Base-by-base conservation (phyloP, 2,888 invertebrate species). In the Trachelus troglodyta region DNA sequence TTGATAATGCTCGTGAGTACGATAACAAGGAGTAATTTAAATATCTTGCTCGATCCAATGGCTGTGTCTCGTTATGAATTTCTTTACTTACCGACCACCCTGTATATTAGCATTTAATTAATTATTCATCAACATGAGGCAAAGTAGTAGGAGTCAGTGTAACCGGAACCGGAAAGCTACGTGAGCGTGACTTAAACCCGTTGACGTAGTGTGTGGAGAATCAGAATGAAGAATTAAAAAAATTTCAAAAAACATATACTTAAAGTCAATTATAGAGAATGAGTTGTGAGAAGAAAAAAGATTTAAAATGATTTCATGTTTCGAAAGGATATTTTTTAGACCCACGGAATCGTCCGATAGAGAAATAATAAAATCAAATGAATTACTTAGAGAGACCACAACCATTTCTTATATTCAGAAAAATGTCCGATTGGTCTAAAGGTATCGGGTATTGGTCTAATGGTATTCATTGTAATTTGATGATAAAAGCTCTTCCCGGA, bases 101-200 rank as follows among this genome's bases (percentile, higher is more conserved):
- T 74, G 30, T 40, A 34, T 34, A 71, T 71, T 71, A 71, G 71
- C 71, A 71, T 71, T 34, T 34, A 71, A 71, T 71, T 71, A 33
- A 34, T 71, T 33, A 71, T 71, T 71, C 71, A 34, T 33, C 15
- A 34, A 71, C 34, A 33, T 23, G 1, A 9, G 56, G 23, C 56
- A 23, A 56, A 23, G 56, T 56, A 23, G 23, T 56, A 56, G 23
- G 23, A 56, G 56, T 56, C 56, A 56, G 56, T 56, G 23, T 56
- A 23, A 56, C 56, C 56, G 56, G 56, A 56, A 56, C 2, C 56
- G 56, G 56, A 56, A 56, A 56, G 56, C 23, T 23, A 15, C 56
- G 56, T 56, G 56, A 56, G 56, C 56, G 56, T 56, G 23, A 56
- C 56, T 56, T 56, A 56, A 56, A 56, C 23, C 56, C 56, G 56